These are phyloP conservation scores for Leptopilina syphax DNA, from an alignment of 2,888 invertebrate genomes.

Conservation along the genomic window DNA sequence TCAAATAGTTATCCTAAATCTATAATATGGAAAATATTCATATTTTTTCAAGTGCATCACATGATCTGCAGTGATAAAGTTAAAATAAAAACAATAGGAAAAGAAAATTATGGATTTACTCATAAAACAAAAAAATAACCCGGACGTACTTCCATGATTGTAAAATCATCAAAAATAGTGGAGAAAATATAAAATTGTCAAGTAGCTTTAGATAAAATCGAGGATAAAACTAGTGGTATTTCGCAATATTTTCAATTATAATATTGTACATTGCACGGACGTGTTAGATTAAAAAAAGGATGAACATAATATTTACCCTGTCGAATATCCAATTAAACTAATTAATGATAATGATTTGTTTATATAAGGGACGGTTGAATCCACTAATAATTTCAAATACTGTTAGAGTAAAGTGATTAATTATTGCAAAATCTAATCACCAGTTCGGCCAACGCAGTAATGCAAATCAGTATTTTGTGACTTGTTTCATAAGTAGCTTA, in stretches of 20 bases:
- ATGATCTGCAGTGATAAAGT: neutral
- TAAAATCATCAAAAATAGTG: too few species aligned
- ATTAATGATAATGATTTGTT: neutral
- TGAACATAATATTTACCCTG: too few species aligned
- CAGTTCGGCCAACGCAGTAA: neutral
- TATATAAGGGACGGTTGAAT: neutral
- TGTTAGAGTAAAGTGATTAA: neutral
- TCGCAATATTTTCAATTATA: too few species aligned
- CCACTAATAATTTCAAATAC: neutral
- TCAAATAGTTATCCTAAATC: too few species aligned
- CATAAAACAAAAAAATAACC: too few species aligned
- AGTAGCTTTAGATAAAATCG: too few species aligned
- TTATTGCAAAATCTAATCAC: conserved; percentile 15
- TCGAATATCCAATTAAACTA: neutral
- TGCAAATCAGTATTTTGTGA: conserved; percentile 16
- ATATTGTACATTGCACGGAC: too few species aligned
- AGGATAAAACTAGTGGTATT: too few species aligned
- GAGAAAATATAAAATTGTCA: too few species aligned
- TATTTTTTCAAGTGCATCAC: neutral
- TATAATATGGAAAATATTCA: neutral
- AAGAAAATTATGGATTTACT: too few species aligned
- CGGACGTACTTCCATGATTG: too few species aligned
- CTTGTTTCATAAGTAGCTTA: neutral
- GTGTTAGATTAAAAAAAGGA: too few species aligned
- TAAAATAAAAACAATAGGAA: neutral